Percentiles rank a stretch among this genome's conserved stretches.
These are phyloP conservation scores for Rhopalosiphum nymphaeae DNA, from an alignment of 2,888 invertebrate genomes.

Conservation along the genomic window DNA sequence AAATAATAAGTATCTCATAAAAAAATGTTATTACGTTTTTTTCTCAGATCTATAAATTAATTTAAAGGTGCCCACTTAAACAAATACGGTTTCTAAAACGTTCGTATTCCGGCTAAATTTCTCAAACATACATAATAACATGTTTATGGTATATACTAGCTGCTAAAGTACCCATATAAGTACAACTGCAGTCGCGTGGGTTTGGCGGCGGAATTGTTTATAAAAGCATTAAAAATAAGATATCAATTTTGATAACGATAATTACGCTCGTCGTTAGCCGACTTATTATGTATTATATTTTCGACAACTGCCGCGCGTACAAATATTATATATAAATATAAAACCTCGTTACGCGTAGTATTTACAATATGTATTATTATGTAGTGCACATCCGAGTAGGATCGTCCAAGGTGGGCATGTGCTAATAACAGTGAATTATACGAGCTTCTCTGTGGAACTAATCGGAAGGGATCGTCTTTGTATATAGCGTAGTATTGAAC, in stretches of 20 bases:
- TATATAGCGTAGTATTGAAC: not conserved
- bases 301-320: not conserved
- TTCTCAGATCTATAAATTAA: not conserved
- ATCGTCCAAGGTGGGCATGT: not conserved
- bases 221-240: slow-evolving; percentile 35
- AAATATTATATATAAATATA: not conserved
- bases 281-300: slow-evolving; percentile 7
- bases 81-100: not conserved
- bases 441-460: not conserved
- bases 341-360: not conserved
- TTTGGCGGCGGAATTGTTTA: not conserved
- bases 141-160: not conserved
- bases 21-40: not conserved
- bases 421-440: slow-evolving; percentile 20
- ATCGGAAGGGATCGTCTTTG: not conserved
- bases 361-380: not conserved
- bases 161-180: not conserved
- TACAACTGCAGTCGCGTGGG: not conserved
- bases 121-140: not conserved
- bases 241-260: slow-evolving; percentile 51
- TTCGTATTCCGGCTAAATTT: not conserved
- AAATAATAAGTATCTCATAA: not conserved
- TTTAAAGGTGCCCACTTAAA: not conserved
- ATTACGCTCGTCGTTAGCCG: slow-evolving; percentile 39
- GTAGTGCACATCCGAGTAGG: not conserved